A percentile compares a stretch with the other conserved stretches of the same genome.
Conservation (phyloP, 2,113 vertebrate genomes). For the Ceyx melanurus region DNA sequence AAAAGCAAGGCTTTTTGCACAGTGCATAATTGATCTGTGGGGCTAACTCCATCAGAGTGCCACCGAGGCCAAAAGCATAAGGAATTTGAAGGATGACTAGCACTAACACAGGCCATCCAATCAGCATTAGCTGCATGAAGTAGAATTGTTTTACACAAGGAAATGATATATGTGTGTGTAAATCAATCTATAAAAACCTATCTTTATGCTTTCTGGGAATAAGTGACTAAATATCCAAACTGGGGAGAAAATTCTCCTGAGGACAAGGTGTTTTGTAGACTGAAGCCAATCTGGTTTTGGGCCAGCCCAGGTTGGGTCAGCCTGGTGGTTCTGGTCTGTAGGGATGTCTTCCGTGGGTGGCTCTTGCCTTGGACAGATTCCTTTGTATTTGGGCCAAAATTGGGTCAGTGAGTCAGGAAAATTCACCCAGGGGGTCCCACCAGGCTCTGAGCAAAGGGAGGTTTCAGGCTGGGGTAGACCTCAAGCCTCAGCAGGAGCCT, state of each 20-base stretch:
- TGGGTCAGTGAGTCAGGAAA: neutral
- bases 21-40: neutral
- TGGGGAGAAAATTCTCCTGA: neutral
- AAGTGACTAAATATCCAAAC: neutral
- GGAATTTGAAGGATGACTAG: neutral
- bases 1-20: constrained; percentile 9
- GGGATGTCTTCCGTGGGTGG: neutral
- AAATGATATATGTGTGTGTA: fast-evolving
- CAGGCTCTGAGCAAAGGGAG: neutral
- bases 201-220: neutral
- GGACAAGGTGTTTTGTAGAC: neutral
- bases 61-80: neutral
- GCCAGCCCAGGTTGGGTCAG: neutral
- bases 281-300: neutral
- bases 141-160: neutral
- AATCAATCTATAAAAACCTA: neutral
- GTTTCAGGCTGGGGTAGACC: too few species aligned
- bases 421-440: neutral
- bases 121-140: neutral
- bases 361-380: neutral
- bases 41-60: neutral
- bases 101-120: neutral
- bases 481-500: too few species aligned
- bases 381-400: neutral
- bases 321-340: neutral